Evolutionary conservation across 2,797 vertebrate genomes (phyloP).

Genomic region (Phoebastria nigripes): DNA sequence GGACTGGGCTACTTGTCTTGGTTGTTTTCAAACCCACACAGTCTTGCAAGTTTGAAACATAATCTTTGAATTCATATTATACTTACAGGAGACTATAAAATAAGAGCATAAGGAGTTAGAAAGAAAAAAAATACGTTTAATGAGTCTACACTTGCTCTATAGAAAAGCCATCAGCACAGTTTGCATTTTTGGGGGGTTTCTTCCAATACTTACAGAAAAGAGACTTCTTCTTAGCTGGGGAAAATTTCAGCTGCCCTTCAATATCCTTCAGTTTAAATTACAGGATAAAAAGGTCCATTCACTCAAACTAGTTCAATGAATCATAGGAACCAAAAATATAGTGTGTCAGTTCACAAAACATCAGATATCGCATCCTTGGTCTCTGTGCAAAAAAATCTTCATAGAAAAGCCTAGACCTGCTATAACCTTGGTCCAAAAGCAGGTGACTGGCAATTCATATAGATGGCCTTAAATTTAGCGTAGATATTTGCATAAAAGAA

Average conservation of each 20-base stretch:
- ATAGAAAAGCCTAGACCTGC: neutral
- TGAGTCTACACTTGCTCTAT: neutral
- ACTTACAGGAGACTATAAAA: neutral
- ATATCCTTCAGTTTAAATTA: constrained; percentile 44
- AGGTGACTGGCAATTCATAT: neutral
- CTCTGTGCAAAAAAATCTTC: neutral
- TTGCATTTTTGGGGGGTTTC: neutral
- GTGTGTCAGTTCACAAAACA: neutral
- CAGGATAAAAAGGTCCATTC: constrained; percentile 18
- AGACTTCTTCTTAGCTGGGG: neutral
- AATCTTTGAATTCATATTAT: neutral
- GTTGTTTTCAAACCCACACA: constrained; percentile 35
- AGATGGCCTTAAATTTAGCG: neutral
- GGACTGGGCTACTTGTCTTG: constrained; percentile 19
- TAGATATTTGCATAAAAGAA: neutral
- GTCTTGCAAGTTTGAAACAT: neutral
- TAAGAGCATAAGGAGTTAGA: neutral
- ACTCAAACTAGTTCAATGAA: constrained; percentile 24
- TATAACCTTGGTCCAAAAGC: neutral
- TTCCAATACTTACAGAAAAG: neutral
- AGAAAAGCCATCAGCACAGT: neutral
- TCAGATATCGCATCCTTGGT: neutral
- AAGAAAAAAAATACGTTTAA: neutral
- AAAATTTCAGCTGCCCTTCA: constrained; percentile 18
- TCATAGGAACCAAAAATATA: constrained; percentile 33